Evolutionary conservation across 2,113 vertebrate genomes (phyloP).

Genomic region (Dromiciops gliroides): DNA sequence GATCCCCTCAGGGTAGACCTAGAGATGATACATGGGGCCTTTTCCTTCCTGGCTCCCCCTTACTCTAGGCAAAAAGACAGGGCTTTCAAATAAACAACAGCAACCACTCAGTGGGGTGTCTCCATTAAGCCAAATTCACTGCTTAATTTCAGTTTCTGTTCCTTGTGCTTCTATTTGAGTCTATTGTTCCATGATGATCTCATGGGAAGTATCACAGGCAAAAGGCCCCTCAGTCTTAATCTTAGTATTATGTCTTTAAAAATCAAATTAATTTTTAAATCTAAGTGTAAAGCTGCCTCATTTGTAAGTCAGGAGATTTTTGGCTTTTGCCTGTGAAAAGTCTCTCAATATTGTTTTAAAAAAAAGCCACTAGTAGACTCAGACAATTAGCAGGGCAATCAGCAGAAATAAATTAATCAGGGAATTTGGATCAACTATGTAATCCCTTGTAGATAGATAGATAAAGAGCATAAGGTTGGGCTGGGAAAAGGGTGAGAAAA

Average conservation of each 20-base stretch:
- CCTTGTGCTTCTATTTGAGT: not conserved
- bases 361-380: not conserved
- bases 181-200: slow-evolving; percentile 2
- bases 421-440: not conserved
- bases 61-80: not conserved
- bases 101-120: not conserved
- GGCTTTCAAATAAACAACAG: not conserved
- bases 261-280: not conserved
- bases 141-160: not conserved
- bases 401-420: slow-evolving; percentile 3
- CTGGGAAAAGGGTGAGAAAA: not conserved
- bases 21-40: not conserved
- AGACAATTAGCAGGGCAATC: not conserved
- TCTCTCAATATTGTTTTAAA: not conserved
- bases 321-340: not conserved
- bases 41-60: not conserved
- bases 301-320: not conserved
- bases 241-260: not conserved
- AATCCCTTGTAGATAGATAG: not conserved
- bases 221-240: not conserved
- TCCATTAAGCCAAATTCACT: not conserved
- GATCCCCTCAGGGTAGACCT: not conserved
- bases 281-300: not conserved
- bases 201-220: not conserved
- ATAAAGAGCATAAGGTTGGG: not conserved